These are phyloP conservation scores for Eulemur rubriventer DNA, from an alignment of 2,797 vertebrate genomes.

Conservation along the genomic window DNA sequence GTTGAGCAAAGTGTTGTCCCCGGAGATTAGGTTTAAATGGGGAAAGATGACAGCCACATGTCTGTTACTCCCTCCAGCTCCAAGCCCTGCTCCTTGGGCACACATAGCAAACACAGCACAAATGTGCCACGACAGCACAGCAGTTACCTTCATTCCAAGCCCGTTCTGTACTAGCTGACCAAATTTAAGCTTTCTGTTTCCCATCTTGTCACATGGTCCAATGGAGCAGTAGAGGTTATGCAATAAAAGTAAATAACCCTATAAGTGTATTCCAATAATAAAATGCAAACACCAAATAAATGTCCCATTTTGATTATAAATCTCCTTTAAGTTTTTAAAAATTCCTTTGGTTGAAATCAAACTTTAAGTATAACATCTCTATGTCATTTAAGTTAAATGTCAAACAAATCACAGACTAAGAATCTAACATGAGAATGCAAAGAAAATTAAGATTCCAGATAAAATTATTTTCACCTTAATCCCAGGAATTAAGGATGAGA, in stretches of 20 bases:
- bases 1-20: not conserved
- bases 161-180: not conserved
- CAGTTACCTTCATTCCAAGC: not conserved
- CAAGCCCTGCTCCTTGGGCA: not conserved
- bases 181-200: not conserved
- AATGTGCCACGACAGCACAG: fast-evolving
- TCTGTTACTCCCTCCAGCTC: not conserved
- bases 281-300: not conserved
- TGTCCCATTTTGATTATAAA: not conserved
- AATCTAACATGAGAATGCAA: not conserved
- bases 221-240: not conserved
- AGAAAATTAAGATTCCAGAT: not conserved
- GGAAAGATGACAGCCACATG: not conserved
- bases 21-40: not conserved
- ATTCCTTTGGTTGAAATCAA: not conserved
- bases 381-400: not conserved
- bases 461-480: not conserved
- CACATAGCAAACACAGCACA: not conserved
- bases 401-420: not conserved
- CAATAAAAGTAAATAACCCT: not conserved
- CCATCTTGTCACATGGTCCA: not conserved
- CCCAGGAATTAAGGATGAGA: not conserved
- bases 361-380: not conserved
- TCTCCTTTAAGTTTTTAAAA: not conserved
- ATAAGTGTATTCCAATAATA: not conserved